Evolutionary conservation across 2,113 vertebrate species (phyloP).

Genomic region (Channa argus): DNA sequence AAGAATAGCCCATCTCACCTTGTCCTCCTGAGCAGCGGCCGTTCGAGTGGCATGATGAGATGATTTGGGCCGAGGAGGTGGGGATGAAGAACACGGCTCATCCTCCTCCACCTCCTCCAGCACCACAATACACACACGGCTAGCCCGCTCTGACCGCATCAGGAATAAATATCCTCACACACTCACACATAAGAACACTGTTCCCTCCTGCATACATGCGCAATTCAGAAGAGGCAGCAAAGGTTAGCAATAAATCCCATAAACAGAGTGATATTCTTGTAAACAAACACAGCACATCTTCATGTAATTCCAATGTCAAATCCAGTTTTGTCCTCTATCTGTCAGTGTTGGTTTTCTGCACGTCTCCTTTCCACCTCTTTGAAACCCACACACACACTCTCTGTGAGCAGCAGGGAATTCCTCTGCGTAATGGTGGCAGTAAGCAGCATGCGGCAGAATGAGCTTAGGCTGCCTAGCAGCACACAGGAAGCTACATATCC

Average conservation of each 20-base stretch:
- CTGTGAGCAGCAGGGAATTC: slow-evolving; percentile 75
- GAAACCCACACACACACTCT: slow-evolving; percentile 40
- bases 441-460: slow-evolving; percentile 78
- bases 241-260: slow-evolving; percentile 43
- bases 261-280: slow-evolving; percentile 14
- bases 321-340: slow-evolving; percentile 62
- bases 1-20: slow-evolving; percentile 67
- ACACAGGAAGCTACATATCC: slow-evolving; percentile 69
- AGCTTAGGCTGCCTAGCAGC: slow-evolving; percentile 62
- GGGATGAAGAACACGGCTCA: slow-evolving; percentile 68
- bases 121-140: slow-evolving; percentile 99
- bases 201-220: slow-evolving; percentile 57
- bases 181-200: slow-evolving; percentile 1
- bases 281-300: slow-evolving; percentile 49
- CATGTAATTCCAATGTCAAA: slow-evolving; percentile 46
- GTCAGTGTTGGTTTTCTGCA: slow-evolving; percentile 60
- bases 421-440: slow-evolving; percentile 76
- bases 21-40: slow-evolving; percentile 69
- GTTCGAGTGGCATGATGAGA: slow-evolving; percentile 66
- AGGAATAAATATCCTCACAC: slow-evolving; percentile 45
- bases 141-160: slow-evolving; percentile 91
- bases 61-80: slow-evolving; percentile 67
- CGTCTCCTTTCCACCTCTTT: slow-evolving; percentile 46
- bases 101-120: slow-evolving; percentile 95
- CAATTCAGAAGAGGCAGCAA: slow-evolving; percentile 25